Percentiles rank a stretch among this genome's conserved stretches.
Evolutionary conservation across 1,140 invertebrate species (phyloP).

Genomic region (Palaemon carinicauda): DNA sequence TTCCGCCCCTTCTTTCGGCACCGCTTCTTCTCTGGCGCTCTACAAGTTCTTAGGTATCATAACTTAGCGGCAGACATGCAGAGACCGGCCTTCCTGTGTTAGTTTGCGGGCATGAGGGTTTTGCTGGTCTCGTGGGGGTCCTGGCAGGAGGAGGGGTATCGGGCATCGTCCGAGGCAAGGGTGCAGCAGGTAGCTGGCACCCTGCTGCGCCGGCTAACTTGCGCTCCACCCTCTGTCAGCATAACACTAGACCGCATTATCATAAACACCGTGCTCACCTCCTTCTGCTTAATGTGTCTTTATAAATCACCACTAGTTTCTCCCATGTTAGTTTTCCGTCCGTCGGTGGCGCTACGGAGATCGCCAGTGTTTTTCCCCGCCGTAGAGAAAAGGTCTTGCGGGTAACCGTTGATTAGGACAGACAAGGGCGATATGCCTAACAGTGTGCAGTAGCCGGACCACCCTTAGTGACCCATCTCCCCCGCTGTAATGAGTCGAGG

Average conservation of each 20-base stretch:
- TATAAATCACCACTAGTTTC: constrained; percentile 6
- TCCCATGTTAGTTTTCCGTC: background rate
- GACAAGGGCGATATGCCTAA: constrained; percentile 4
- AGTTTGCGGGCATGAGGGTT: no score
- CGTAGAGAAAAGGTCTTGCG: constrained; percentile 27
- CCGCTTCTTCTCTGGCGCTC: background rate
- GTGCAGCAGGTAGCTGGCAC: constrained; percentile 33
- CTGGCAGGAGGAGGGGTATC: background rate
- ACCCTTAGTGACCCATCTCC: constrained; percentile 15
- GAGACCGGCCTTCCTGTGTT: no score
- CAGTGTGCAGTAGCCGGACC: background rate
- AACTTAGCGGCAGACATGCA: no score
- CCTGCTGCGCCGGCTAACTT: constrained; percentile 27
- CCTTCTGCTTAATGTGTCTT: background rate
- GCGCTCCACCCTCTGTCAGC: constrained; percentile 43
- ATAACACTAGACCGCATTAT: constrained; percentile 36
- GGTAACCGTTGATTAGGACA: background rate
- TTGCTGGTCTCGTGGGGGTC: background rate
- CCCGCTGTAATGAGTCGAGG: constrained; percentile 25
- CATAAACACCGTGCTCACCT: background rate
- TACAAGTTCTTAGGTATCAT: background rate
- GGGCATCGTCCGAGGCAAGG: background rate
- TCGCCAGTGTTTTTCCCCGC: background rate
- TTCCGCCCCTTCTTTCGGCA: no score
- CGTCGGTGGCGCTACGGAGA: background rate